Percentiles rank a stretch among this genome's conserved stretches.
Evolutionary conservation across 1,140 invertebrate species (phyloP).

Genomic region (Zaprionus lachaisei): DNA sequence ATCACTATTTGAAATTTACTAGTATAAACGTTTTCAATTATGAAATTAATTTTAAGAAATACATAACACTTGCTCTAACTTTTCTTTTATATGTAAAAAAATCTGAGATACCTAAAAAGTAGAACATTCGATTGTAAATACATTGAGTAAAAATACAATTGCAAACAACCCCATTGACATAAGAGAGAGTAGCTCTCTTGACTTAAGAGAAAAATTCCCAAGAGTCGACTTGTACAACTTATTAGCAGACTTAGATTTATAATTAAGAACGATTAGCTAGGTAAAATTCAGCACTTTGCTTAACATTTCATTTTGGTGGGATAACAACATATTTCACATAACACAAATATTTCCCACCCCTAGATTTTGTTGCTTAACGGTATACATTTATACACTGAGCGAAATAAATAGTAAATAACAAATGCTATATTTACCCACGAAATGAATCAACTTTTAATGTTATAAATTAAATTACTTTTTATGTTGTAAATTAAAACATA

Average conservation of each 20-base stretch:
- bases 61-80: no score
- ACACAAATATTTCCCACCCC: conserved; percentile 2
- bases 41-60: neutral
- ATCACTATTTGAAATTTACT: neutral
- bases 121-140: neutral
- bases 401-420: conserved; percentile 11
- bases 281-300: neutral
- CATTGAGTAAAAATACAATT: neutral
- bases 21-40: neutral
- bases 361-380: conserved; percentile 9
- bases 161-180: conserved; percentile 26
- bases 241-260: neutral
- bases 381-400: conserved; percentile 39
- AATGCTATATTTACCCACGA: neutral
- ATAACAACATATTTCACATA: neutral
- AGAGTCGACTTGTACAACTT: neutral
- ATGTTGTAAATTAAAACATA: neutral
- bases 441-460: neutral
- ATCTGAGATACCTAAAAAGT: neutral
- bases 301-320: neutral
- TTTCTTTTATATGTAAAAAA: no score
- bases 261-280: neutral
- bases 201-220: conserved; percentile 34
- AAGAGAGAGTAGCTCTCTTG: neutral
- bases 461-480: neutral